Evolutionary conservation across 2,888 invertebrate genomes (phyloP), one percentile per base, ranked within the genome.

Genomic region (Spilosoma lubricipeda): DNA sequence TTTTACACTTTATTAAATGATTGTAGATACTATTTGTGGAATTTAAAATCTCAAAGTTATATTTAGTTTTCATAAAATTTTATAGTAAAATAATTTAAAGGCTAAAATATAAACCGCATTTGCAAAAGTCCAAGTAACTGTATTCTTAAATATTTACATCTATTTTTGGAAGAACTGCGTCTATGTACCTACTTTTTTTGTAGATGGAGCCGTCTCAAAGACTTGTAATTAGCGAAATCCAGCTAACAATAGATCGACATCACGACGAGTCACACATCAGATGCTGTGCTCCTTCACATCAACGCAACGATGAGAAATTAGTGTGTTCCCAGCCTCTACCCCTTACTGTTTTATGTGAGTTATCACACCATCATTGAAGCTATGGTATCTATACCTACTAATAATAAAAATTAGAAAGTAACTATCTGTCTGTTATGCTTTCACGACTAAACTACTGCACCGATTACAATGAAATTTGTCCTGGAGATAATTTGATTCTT

Each of bases 331-430:
- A 89, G 67, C 86, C 90, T 5, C 84, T 94, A 65, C 92, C 93
- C 20, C 90, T 95, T 33, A 89, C 89, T 36, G 93, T 95, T 3
- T 76, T 90, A 3, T 95, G 95, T 95, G 78, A 90, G 94, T 90
- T 70, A 0, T 56, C 15, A 15, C 7, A 36, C 13, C 13, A 30
- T 48, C 48, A 67, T 20, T 30, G 20, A 30, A 67, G 3, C 8
- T 5, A 45, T 45, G 30, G 30, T 45, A 39, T 39, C 39, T 1
- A 39, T 39, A 39, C 39, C 39, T 39, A 39, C 39, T 39, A 39
- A 39, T 39, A 39, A 11, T 39, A 39, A 4, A 39, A 39, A 39
- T 39, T 7, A 11, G 39, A 39, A 11, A 36, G 33, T 33, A 33
- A n/a, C n/a, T n/a, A n/a, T n/a, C 8, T 39, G 11, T 11, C 39